Conservation (phyloP, 1,140 invertebrate genomes). For the Penaeus indicus region DNA sequence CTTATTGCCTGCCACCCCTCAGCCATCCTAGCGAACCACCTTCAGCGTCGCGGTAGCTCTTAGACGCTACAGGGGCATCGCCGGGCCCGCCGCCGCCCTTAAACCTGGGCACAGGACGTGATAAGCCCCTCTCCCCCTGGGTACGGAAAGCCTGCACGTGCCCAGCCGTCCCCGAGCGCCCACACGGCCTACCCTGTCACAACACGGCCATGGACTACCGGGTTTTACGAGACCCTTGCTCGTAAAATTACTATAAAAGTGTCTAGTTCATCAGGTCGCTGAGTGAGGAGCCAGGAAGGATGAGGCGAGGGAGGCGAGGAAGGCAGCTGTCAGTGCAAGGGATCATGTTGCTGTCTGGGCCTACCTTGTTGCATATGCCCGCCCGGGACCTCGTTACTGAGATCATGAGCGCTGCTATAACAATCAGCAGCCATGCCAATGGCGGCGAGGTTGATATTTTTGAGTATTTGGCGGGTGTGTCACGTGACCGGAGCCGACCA, state of each 20-base stretch:
- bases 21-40: background rate
- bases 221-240: conserved; percentile 44
- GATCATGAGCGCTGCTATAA: conserved; percentile 12
- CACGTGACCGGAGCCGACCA: conserved; percentile 60
- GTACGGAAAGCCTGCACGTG: conserved; percentile 13
- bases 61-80: background rate
- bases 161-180: conserved; percentile 6
- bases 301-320: background rate
- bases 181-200: conserved; percentile 19
- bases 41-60: background rate
- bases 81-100: background rate
- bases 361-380: conserved; percentile 17
- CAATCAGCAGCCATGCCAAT: conserved; percentile 54
- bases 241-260: conserved; percentile 47
- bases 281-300: conserved; percentile 33
- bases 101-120: too few species aligned
- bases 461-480: conserved; percentile 60
- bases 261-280: conserved; percentile 26
- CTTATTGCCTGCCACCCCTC: background rate
- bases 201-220: conserved; percentile 39
- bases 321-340: background rate
- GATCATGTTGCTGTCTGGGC: background rate
- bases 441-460: conserved; percentile 56
- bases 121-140: too few species aligned
- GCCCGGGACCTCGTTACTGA: conserved; percentile 26